Percentiles rank a stretch among this genome's conserved stretches.
Evolutionary conservation across 2,797 vertebrate genomes (phyloP).

Genomic region (Danio choprae): DNA sequence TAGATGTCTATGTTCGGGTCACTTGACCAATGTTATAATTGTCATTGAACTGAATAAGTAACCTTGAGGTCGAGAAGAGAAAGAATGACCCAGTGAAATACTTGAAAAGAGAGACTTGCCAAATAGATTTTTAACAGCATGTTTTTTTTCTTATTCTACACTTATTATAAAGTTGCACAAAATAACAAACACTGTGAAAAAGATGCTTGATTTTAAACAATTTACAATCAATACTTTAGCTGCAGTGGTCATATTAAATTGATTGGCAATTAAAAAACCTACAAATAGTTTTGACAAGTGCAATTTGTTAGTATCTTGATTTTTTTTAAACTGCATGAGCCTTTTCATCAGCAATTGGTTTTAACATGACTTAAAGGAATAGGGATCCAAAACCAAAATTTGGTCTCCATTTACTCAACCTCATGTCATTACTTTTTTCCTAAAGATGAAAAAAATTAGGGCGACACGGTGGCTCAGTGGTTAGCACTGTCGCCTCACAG

Average conservation of each 20-base stretch:
- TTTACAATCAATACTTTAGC: slow-evolving; percentile 2
- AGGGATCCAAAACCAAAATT: neutral
- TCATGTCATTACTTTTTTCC: neutral
- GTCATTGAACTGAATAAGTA: slow-evolving; percentile 89
- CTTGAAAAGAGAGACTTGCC: neutral
- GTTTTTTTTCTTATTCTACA: neutral
- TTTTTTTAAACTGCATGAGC: neutral
- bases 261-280: slow-evolving; percentile 17
- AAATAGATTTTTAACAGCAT: neutral
- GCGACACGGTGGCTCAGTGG: too few species aligned
- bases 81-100: slow-evolving; percentile 62
- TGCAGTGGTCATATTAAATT: neutral
- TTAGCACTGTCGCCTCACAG: too few species aligned
- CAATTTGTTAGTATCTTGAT: neutral
- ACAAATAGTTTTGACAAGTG: neutral
- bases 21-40: slow-evolving; percentile 87
- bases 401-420: neutral
- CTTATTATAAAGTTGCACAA: neutral
- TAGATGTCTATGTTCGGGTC: slow-evolving; percentile 89
- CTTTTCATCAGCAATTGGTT: slow-evolving; percentile 8
- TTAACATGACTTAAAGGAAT: neutral
- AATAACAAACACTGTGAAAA: neutral
- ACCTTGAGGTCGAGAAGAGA: slow-evolving; percentile 60
- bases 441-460: neutral
- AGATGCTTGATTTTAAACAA: neutral